Percentiles rank a stretch among this genome's conserved stretches.
These are phyloP conservation scores for Coleophora flavipennella DNA, from an alignment of 2,888 invertebrate genomes.

Conservation along the genomic window DNA sequence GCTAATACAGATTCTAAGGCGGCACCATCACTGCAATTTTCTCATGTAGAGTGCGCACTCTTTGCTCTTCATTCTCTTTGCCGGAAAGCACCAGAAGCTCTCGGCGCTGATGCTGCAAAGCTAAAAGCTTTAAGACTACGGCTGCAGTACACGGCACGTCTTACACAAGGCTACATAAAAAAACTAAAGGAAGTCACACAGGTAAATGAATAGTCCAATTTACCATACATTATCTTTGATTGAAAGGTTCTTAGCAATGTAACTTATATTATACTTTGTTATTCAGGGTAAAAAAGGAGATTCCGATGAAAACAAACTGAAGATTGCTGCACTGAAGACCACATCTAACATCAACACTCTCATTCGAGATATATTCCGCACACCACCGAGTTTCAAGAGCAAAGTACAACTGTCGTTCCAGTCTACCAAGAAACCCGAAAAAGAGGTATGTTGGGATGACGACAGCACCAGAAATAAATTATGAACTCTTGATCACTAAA, in stretches of 20 bases:
- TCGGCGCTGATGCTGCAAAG: constrained; percentile 78
- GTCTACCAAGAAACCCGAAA: constrained; percentile 42
- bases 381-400: constrained; percentile 93
- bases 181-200: constrained; percentile 77
- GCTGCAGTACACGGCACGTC: constrained; percentile 92
- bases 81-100: constrained; percentile 81
- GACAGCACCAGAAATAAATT: too few relatives aligned
- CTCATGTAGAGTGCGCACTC: constrained; percentile 93
- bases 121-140: constrained; percentile 90
- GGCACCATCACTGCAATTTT: constrained; percentile 91
- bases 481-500: too few relatives aligned
- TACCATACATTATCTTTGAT: background rate
- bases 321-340: constrained; percentile 87
- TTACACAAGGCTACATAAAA: constrained; percentile 87
- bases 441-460: constrained; percentile 36
- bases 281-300: constrained; percentile 79
- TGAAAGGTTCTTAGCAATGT: too few relatives aligned
- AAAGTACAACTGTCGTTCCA: constrained; percentile 82
- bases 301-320: constrained; percentile 84
- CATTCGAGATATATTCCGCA: constrained; percentile 94
- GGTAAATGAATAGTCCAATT: constrained; percentile 29
- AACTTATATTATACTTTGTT: constrained; percentile 4
- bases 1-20: constrained; percentile 57
- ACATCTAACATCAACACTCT: constrained; percentile 93
- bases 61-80: constrained; percentile 84